Evolutionary conservation across 2,113 vertebrate genomes (phyloP).

Genomic region (Percopsis transmontana): DNA sequence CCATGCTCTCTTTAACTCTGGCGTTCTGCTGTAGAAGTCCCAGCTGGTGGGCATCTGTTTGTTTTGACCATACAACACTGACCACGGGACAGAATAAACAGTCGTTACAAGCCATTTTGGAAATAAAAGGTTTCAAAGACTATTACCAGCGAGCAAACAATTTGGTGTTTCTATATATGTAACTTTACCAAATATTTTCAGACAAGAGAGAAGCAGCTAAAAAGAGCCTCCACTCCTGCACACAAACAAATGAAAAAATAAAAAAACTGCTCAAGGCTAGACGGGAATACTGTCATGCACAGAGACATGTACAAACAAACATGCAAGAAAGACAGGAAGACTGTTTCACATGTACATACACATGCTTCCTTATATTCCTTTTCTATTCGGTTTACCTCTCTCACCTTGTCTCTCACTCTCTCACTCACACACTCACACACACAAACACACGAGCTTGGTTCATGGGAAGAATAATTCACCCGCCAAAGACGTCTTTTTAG

Average conservation of each 20-base stretch:
- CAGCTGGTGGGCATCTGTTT: constrained; percentile 20
- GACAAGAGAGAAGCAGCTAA: background rate
- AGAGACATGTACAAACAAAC: constrained; percentile 35
- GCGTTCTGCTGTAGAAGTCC: background rate
- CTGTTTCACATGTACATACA: constrained; percentile 1
- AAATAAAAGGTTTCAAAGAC: background rate
- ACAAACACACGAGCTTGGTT: background rate
- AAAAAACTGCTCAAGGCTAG: constrained; percentile 19
- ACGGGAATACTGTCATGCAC: constrained; percentile 53
- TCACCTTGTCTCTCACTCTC: constrained; percentile 1
- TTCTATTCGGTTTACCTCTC: background rate
- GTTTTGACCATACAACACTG: constrained; percentile 12
- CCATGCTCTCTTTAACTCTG: constrained; percentile 23
- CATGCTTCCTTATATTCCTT: constrained; percentile 18
- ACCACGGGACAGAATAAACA: constrained; percentile 33
- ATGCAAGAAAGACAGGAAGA: constrained; percentile 52
- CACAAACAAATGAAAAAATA: background rate
- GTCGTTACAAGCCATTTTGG: constrained; percentile 51
- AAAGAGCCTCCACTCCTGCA: too few species aligned
- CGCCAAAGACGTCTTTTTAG: background rate
- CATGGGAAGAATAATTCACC: background rate
- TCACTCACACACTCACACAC: constrained; percentile 6
- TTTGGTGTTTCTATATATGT: background rate
- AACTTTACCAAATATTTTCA: constrained; percentile 11
- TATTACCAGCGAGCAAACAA: constrained; percentile 8